phyloP scores from a whole-genome alignment of 2,888 invertebrate genomes.

The Synergus umbraculus region DNA sequence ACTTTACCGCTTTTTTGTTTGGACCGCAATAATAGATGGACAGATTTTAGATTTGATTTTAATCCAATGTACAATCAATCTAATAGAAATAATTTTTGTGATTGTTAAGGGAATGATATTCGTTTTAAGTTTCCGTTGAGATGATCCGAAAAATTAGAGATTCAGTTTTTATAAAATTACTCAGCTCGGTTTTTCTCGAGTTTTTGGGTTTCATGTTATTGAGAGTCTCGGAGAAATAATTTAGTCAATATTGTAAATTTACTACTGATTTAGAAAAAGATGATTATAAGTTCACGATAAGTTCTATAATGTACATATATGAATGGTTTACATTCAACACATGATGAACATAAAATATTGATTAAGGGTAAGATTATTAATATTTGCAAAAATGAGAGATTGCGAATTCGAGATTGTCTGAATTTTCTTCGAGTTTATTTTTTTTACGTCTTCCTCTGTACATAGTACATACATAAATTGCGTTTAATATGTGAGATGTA shows the following conservation, averaged over 20 bases:
- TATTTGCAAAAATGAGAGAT: conserved; percentile 20
- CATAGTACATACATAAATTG: conserved; percentile 45
- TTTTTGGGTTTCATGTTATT: background rate
- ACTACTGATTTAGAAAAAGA: background rate
- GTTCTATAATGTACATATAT: conserved; percentile 38
- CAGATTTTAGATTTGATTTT: conserved; percentile 14
- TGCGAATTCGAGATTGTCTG: conserved; percentile 57
- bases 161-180: background rate
- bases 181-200: conserved; percentile 23
- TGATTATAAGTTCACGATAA: conserved; percentile 8
- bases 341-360: conserved; percentile 1
- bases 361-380: background rate
- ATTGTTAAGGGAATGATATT: background rate
- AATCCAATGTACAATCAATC: background rate
- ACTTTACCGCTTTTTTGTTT: background rate
- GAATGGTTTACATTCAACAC: conserved; percentile 23
- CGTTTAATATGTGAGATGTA: conserved; percentile 43
- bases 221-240: conserved; percentile 27
- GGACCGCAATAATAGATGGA: background rate
- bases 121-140: background rate
- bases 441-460: conserved; percentile 58
- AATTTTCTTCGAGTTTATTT: conserved; percentile 56
- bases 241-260: conserved; percentile 35
- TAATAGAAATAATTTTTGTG: background rate
- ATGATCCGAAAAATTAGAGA: background rate